Evolutionary conservation across 2,888 invertebrate species (phyloP).

Genomic region (Lobophora halterata): DNA sequence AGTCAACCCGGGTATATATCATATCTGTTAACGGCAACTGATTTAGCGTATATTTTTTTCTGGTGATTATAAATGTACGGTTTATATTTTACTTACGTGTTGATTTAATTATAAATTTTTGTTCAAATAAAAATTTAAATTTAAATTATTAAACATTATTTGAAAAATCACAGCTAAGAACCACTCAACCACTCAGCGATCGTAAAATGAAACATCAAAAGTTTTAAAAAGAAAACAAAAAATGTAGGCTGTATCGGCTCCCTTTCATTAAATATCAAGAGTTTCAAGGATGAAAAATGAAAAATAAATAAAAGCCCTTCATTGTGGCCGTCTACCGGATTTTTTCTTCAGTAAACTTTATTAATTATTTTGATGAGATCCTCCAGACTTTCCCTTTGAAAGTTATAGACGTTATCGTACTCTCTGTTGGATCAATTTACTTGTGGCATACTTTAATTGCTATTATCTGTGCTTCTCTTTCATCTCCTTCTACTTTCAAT

Average conservation of each 20-base stretch:
- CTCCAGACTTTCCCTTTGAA: constrained; percentile 24
- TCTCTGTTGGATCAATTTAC: constrained; percentile 13
- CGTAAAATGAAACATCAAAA: constrained; percentile 52
- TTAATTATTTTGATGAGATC: constrained; percentile 29
- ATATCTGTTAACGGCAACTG: too few species aligned
- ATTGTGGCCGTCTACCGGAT: constrained; percentile 45
- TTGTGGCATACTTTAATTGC: too few species aligned
- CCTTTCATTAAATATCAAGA: constrained; percentile 75
- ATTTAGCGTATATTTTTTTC: too few species aligned
- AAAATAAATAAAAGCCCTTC: constrained; percentile 60
- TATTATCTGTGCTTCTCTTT: too few species aligned
- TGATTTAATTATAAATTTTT: too few species aligned
- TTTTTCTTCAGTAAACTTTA: constrained; percentile 29
- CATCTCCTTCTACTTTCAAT: too few species aligned
- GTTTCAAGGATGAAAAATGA: constrained; percentile 64
- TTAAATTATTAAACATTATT: constrained; percentile 1
- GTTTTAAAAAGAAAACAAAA: constrained; percentile 21
- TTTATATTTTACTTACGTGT: too few species aligned
- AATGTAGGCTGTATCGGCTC: constrained; percentile 51
- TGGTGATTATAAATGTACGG: too few species aligned
- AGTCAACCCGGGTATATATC: too few species aligned
- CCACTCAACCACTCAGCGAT: constrained; percentile 47
- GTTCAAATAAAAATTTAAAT: too few species aligned
- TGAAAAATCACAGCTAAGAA: constrained; percentile 11
- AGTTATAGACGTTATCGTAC: constrained; percentile 11